Percentiles rank a stretch among this genome's conserved stretches.
Evolutionary conservation across 2,888 invertebrate genomes (phyloP).

Genomic region (Oxycera nigricornis): DNA sequence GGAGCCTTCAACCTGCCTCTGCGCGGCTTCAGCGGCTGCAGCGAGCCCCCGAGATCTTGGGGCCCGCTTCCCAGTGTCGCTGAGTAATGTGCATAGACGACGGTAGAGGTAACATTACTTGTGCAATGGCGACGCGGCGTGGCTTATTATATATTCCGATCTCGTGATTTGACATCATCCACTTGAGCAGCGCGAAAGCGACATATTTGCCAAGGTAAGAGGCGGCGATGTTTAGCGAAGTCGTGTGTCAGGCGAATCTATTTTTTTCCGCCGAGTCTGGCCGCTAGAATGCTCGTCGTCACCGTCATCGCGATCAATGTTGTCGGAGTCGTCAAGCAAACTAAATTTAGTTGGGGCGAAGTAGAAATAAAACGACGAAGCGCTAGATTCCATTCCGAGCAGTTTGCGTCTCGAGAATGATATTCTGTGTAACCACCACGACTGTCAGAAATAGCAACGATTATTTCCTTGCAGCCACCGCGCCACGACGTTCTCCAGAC

Average conservation of each 20-base stretch:
- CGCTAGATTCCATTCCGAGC: background rate
- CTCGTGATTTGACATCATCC: slow-evolving; percentile 30
- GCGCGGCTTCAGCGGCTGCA: too few species aligned
- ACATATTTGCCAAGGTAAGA: slow-evolving; percentile 30
- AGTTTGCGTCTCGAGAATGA: background rate
- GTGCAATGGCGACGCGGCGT: too few species aligned
- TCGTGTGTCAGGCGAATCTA: slow-evolving; percentile 3
- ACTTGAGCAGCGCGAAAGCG: background rate
- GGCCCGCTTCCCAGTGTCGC: too few species aligned
- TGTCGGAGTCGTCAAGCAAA: background rate
- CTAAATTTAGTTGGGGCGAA: slow-evolving; percentile 2
- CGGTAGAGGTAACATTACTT: too few species aligned
- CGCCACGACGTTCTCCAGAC: background rate
- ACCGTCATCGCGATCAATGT: background rate
- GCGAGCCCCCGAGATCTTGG: too few species aligned
- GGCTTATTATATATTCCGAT: slow-evolving; percentile 25
- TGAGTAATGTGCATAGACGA: too few species aligned
- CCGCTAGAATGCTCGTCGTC: background rate
- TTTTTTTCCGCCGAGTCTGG: background rate
- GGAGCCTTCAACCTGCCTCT: too few species aligned
- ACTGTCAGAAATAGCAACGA: slow-evolving; percentile 2
- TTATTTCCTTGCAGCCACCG: background rate
- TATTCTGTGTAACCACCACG: background rate
- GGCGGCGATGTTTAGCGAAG: slow-evolving; percentile 2
- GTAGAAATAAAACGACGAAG: background rate